Evolutionary conservation across 2,888 invertebrate species (phyloP), one percentile per base, ranked within the genome.

Genomic region (Melieria picta): DNA sequence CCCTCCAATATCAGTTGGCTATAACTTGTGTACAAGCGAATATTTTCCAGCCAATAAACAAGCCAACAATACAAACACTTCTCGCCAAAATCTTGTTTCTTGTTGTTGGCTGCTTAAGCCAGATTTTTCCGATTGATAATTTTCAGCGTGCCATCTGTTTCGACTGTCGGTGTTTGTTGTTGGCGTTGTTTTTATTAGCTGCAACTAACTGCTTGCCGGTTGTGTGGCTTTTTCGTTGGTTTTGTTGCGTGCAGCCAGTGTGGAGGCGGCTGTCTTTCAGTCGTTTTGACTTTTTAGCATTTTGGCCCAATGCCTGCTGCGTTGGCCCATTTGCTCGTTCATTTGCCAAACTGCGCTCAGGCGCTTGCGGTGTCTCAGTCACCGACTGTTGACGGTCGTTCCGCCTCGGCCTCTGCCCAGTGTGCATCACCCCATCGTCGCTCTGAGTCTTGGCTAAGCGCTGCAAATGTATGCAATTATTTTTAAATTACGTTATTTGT

Each of bases 401-500:
- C 7, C 7, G 16, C n/a, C 7, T 5, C 55, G 10, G n/a, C 16
- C 6, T 11, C 4, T 16, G 16, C n/a, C 16, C 56, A 56, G 30
- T 56, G 13, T 56, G 16, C 30, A 16, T 3, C 16, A 56, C 30
- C 7, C 16, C 13, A 56, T 45, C 45, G 13, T 61, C 43, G 45
- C 10, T 61, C 45, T 42, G 4, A 6, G 30, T 43, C 45, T 11
- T 56, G 11, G 52, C 13, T 65, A 45, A 55, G 46, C 16, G 16
- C 10, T 5, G 16, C 63, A 16, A 48, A 5, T 30, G 42, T 42
- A 52, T 60, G 58, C 47, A 69, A 62, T 69, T 69, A 62, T 69
- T 69, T 62, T 46, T n/a, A 61, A 62, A 64, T 72, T 67, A 46
- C 72, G 60, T 62, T 72, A 46, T 58, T 68, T 67, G 55, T 64